A percentile compares a stretch with the other conserved stretches of the same genome.
Evolutionary conservation across 2,113 vertebrate genomes (phyloP).

Genomic region (Pitta sordida): DNA sequence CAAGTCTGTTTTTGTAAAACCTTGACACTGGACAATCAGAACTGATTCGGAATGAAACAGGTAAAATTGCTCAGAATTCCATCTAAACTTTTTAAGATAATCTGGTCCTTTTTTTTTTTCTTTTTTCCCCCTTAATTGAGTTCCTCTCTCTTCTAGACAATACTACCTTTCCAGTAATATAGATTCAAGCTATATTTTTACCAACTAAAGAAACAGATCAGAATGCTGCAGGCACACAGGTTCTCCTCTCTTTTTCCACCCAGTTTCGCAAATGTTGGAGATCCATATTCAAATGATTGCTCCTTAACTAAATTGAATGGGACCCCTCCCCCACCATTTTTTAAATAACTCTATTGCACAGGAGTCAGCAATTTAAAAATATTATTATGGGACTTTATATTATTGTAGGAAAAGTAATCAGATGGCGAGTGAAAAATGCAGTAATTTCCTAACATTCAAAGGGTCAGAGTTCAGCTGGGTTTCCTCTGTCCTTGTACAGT

Average conservation of each 20-base stretch:
- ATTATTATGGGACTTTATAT: not conserved
- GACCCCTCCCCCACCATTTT: not conserved
- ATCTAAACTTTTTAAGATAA: not conserved
- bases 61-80: not conserved
- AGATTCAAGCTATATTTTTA: not conserved
- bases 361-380: not conserved
- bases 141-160: not conserved
- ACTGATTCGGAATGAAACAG: not conserved
- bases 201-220: not conserved
- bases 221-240: not conserved
- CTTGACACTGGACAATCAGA: not conserved
- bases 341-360: not conserved
- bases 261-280: not conserved
- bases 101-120: not conserved
- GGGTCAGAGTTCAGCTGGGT: not conserved
- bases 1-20: not conserved
- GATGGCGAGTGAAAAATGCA: not conserved
- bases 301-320: not conserved
- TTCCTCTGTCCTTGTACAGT: not conserved
- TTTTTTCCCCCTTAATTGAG: accelerated
- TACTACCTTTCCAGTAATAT: not conserved
- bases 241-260: not conserved
- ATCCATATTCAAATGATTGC: not conserved
- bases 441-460: not conserved
- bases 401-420: not conserved